Evolutionary conservation across 2,797 vertebrate genomes (phyloP), one percentile per base, ranked within the genome.

Genomic region (Macroramphosus scolopax): DNA sequence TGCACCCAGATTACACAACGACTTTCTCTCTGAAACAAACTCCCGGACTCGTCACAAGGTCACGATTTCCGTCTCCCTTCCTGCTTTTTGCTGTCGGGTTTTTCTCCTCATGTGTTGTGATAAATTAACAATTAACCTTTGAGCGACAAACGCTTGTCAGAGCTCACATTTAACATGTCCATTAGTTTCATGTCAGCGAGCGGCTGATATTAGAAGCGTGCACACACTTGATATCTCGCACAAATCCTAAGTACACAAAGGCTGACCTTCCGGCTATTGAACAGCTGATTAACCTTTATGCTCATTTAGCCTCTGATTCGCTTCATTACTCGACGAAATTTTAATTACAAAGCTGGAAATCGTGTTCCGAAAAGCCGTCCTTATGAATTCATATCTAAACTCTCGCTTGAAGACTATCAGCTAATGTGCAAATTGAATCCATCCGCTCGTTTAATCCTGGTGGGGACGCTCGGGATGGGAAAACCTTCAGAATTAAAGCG

Each of bases 211-310:
- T 40, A 74, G 60, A 37, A 42, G 43, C 37, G 31, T 15, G 42
- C 49, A 48, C 28, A 32, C 32, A 67, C 57, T 48, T 62, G 45
- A 68, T 68, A 61, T 61, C 36, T 50, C 40, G 40, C 40, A 62
- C 47, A 63, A n/a, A 70, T 65, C 22, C 64, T 71, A 55, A 77
- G 69, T 50, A 62, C 68, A 73, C 74, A 68, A 35, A 61, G 67
- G 53, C 41, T 80, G 77, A 83, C 82, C 80, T 83, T 83, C 53
- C 33, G 58, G 64, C 56, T 74, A 67, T 72, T 77, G 72, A 82
- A 68, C 63, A 75, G 63, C 71, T 72, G 55, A 85, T 82, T 83
- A 85, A 78, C 81, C 83, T 85, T 85, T 77, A 81, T 48, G 63
- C 60, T 61, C 68, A 53, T 80, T 86, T 80, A 78, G 69, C 46